Conservation (phyloP, 2,113 vertebrate species). For the Tylochromis polylepis region DNA sequence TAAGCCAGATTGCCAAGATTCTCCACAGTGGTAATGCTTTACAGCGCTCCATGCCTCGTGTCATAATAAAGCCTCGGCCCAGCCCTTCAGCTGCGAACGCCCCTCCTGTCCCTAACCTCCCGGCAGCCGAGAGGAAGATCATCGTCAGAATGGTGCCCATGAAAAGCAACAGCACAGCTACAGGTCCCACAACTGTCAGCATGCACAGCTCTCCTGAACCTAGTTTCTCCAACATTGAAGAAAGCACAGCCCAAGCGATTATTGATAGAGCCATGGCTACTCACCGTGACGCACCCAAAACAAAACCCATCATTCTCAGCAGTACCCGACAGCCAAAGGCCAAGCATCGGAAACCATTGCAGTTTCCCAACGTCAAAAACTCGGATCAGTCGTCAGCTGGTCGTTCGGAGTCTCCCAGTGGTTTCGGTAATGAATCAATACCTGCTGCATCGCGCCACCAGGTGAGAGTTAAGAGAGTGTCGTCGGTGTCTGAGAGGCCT, state of each 20-base stretch:
- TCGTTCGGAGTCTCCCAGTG: not conserved
- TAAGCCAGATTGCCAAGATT: conserved; percentile 73
- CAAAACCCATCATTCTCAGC: conserved; percentile 29
- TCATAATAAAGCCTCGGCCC: conserved; percentile 44
- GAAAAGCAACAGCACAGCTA: not conserved
- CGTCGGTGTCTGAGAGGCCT: conserved; percentile 32
- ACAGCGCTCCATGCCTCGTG: conserved; percentile 48
- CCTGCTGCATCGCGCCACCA: conserved; percentile 35
- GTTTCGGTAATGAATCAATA: not conserved
- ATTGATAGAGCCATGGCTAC: conserved; percentile 63
- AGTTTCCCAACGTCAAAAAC: not conserved
- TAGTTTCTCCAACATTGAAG: not conserved
- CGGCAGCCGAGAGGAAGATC: conserved; percentile 2
- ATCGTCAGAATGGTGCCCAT: conserved; percentile 47
- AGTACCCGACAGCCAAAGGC: not conserved
- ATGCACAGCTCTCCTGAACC: not conserved
- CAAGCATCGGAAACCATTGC: not conserved
- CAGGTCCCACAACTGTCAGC: not conserved
- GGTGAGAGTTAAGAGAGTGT: conserved; percentile 69
- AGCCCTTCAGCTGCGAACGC: not conserved
- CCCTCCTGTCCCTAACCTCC: not conserved
- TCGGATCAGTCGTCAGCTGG: conserved; percentile 15
- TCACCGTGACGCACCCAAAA: conserved; percentile 15
- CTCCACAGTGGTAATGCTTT: conserved; percentile 60
- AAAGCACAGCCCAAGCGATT: conserved; percentile 51